Conservation (phyloP, 2,797 vertebrate species). For the Thripadectes ignobilis region DNA sequence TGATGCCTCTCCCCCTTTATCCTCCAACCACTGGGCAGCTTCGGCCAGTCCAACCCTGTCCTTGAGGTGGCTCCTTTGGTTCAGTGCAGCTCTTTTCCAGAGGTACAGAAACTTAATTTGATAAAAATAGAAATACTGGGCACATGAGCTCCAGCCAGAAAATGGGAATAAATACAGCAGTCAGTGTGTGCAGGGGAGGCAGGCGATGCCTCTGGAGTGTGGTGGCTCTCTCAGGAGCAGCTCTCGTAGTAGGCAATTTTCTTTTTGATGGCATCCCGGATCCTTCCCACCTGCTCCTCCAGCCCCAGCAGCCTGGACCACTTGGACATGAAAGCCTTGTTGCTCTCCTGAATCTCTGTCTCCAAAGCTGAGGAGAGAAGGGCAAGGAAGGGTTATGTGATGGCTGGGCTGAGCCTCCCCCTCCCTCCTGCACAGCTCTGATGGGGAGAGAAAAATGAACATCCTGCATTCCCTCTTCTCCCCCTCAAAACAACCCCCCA, state of each 20-base stretch:
- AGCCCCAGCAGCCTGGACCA: constrained; percentile 75
- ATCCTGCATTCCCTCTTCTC: background rate
- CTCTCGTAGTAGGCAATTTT: constrained; percentile 66
- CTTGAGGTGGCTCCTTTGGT: background rate
- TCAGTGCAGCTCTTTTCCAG: background rate
- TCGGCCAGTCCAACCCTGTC: background rate
- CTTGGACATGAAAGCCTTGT: constrained; percentile 77
- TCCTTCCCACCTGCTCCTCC: constrained; percentile 74
- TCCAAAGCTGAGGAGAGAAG: constrained; percentile 81
- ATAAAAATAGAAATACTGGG: background rate
- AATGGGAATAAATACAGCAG: background rate
- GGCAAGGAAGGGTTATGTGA: background rate
- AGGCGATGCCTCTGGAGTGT: fast-evolving
- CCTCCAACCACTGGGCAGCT: background rate
- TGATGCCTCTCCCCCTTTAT: background rate
- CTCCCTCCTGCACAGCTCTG: background rate
- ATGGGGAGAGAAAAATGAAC: background rate
- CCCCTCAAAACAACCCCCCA: background rate
- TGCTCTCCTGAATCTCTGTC: constrained; percentile 75
- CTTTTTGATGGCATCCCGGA: constrained; percentile 76
- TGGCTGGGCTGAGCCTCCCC: background rate
- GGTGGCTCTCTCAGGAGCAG: constrained; percentile 72
- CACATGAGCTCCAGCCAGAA: background rate
- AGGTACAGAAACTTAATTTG: background rate
- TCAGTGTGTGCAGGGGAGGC: background rate